phyloP scores from a whole-genome alignment of 2,888 invertebrate species.

The Dromius quadrimaculatus region DNA sequence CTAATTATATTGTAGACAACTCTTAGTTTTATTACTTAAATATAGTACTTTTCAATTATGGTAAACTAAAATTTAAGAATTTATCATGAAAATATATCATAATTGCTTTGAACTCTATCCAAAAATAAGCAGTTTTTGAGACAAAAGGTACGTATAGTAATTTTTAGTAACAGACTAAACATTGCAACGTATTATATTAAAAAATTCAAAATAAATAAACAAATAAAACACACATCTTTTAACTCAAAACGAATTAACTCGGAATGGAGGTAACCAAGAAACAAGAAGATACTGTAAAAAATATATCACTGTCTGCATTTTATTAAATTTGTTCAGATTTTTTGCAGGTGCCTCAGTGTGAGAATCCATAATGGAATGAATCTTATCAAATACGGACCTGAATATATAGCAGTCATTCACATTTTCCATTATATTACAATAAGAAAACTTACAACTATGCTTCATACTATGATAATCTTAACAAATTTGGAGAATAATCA shows the following conservation, averaged over 20 bases:
- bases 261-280: constrained; percentile 33
- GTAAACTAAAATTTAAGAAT: no score
- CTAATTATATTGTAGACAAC: no score
- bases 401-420: constrained; percentile 6
- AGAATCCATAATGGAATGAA: constrained; percentile 4
- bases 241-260: constrained; percentile 25
- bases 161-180: constrained; percentile 8
- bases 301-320: constrained; percentile 16
- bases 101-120: no score
- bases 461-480: constrained; percentile 25
- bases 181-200: constrained; percentile 26
- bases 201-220: not conserved
- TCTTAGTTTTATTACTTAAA: no score
- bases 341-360: constrained; percentile 40
- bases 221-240: constrained; percentile 1
- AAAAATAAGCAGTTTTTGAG: not conserved
- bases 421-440: not conserved
- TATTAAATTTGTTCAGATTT: constrained; percentile 46
- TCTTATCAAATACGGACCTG: constrained; percentile 20
- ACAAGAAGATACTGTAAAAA: constrained; percentile 11
- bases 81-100: no score
- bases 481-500: constrained; percentile 44
- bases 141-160: constrained; percentile 29
- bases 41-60: no score
- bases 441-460: constrained; percentile 40